These are phyloP conservation scores for Muraenolepis orangiensis DNA, from an alignment of 2,797 vertebrate genomes.

Conservation along the genomic window DNA sequence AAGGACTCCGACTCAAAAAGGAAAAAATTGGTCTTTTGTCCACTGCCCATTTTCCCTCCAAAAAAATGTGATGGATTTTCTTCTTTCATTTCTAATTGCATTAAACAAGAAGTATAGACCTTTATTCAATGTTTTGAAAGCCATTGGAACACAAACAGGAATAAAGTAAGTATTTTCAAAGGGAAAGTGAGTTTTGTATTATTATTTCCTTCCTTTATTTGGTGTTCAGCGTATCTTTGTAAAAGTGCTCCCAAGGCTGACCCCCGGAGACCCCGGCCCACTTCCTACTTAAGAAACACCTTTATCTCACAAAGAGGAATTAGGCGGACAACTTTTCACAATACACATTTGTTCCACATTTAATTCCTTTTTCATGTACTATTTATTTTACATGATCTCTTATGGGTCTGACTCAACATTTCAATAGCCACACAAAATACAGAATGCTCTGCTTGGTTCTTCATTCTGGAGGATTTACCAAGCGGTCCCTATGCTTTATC, in stretches of 20 bases:
- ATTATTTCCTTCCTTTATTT: constrained; percentile 22
- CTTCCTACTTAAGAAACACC: neutral
- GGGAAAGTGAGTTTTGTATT: constrained; percentile 18
- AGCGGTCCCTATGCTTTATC: neutral
- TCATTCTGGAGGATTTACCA: no score
- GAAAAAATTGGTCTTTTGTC: constrained; percentile 67
- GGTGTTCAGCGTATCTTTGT: constrained; percentile 58
- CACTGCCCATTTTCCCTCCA: constrained; percentile 60
- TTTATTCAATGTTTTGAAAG: constrained; percentile 65
- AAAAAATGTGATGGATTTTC: constrained; percentile 56
- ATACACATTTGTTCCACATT: neutral
- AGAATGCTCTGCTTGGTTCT: no score
- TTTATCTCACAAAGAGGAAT: neutral
- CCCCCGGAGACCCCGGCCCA: constrained; percentile 23
- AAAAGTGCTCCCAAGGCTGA: constrained; percentile 54
- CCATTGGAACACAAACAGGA: constrained; percentile 49
- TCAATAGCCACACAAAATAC: neutral
- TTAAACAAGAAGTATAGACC: constrained; percentile 63
- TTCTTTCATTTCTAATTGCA: constrained; percentile 59
- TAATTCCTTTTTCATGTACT: neutral
- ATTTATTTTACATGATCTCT: neutral
- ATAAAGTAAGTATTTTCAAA: constrained; percentile 48
- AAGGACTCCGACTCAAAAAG: constrained; percentile 66
- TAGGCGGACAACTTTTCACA: neutral
- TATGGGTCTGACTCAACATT: neutral